Conservation (phyloP, 2,797 vertebrate genomes). For the Oryzias sinensis region DNA sequence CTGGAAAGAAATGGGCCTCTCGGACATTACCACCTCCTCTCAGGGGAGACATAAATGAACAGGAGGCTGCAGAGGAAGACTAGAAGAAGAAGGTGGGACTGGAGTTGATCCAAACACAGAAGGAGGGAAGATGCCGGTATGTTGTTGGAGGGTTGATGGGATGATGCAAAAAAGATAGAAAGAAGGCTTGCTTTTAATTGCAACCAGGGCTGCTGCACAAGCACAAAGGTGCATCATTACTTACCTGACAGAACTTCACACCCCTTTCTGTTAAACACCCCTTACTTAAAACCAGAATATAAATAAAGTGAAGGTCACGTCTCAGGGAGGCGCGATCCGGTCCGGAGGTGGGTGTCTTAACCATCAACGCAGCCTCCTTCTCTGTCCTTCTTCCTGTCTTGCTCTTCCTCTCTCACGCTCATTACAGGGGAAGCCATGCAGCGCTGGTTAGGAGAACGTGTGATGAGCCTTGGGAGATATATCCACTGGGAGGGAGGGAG, state of each 20-base stretch:
- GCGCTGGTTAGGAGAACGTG: slow-evolving; percentile 71
- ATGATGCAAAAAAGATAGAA: slow-evolving; percentile 45
- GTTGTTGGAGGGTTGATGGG: slow-evolving; percentile 18
- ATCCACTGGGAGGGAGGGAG: slow-evolving; percentile 73
- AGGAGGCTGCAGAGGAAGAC: slow-evolving; percentile 53
- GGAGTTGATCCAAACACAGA: slow-evolving; percentile 50
- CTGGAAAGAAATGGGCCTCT: slow-evolving; percentile 74
- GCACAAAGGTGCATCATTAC: slow-evolving; percentile 72
- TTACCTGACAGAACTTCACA: slow-evolving; percentile 67
- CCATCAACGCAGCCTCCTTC: slow-evolving; percentile 55
- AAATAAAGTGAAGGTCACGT: slow-evolving; percentile 76
- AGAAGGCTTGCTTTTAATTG: slow-evolving; percentile 73
- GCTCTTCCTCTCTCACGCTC: slow-evolving; percentile 55
- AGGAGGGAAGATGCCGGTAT: slow-evolving; percentile 18
- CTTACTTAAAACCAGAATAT: slow-evolving; percentile 68
- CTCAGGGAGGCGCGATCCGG: slow-evolving; percentile 62
- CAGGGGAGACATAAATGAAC: slow-evolving; percentile 72
- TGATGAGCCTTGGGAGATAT: slow-evolving; percentile 76
- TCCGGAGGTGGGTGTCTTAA: slow-evolving; percentile 59
- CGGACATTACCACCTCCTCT: slow-evolving; percentile 75
- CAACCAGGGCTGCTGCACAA: slow-evolving; percentile 55
- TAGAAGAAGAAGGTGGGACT: slow-evolving; percentile 42
- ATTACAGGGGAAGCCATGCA: slow-evolving; percentile 74
- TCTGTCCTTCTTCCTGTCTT: slow-evolving; percentile 30
- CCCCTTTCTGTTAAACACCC: slow-evolving; percentile 69